Evolutionary conservation across 2,888 invertebrate species (phyloP).

Genomic region (Drosophila stalkeri): DNA sequence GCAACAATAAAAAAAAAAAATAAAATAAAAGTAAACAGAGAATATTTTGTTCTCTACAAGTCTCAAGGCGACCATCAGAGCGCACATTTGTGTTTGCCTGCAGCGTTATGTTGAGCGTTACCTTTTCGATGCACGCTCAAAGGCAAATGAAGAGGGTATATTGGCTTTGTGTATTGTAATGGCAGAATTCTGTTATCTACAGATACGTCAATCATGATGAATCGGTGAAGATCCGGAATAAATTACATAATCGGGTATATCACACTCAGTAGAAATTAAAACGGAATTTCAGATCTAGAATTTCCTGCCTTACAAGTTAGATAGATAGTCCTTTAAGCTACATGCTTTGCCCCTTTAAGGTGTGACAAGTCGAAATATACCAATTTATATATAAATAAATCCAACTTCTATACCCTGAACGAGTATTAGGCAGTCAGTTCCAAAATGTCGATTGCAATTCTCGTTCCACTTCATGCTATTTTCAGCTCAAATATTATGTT

Average conservation of each 20-base stretch:
- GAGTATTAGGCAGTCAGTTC: neutral
- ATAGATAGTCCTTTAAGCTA: too few species aligned
- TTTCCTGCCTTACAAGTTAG: too few species aligned
- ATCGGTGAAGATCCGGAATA: neutral
- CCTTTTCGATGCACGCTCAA: neutral
- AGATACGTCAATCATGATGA: too few species aligned
- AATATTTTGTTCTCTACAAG: neutral
- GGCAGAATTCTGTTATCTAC: too few species aligned
- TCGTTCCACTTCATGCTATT: constrained; percentile 27
- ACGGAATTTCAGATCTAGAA: too few species aligned
- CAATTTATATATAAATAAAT: too few species aligned
- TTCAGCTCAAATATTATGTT: constrained; percentile 51
- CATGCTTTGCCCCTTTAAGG: too few species aligned
- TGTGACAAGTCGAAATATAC: too few species aligned
- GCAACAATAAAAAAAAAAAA: neutral
- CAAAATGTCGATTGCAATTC: too few species aligned
- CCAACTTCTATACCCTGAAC: neutral
- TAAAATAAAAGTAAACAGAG: constrained; percentile 7
- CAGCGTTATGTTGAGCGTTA: constrained; percentile 6
- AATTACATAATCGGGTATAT: neutral
- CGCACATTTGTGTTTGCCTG: constrained; percentile 8
- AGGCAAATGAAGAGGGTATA: neutral
- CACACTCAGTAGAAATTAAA: neutral
- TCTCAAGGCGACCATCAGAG: constrained; percentile 42
- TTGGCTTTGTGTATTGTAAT: neutral